phyloP scores from a whole-genome alignment of 2,888 invertebrate species.

The Sinopyrophorus schimmeli region DNA sequence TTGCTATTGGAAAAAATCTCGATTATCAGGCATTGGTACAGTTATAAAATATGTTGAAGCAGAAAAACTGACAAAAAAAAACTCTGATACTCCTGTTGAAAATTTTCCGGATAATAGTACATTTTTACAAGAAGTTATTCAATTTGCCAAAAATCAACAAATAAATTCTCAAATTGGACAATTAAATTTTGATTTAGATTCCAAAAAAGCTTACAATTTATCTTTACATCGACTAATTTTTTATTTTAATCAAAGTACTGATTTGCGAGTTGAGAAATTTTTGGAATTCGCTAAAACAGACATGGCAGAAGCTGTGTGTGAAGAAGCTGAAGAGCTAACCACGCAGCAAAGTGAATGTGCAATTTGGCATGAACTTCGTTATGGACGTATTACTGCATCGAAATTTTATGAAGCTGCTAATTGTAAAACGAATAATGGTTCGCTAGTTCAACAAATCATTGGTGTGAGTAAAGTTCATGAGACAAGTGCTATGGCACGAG shows the following conservation, averaged over 20 bases:
- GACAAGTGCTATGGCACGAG: constrained; percentile 7
- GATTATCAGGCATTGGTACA: too few species aligned
- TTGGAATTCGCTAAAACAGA: too few species aligned
- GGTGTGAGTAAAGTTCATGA: constrained; percentile 8
- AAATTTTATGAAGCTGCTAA: constrained; percentile 26
- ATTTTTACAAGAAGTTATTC: constrained; percentile 3
- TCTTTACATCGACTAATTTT: constrained; percentile 3
- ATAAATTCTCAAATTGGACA: constrained; percentile 5
- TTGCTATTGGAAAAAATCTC: constrained; percentile 17
- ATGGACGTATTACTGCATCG: constrained; percentile 33
- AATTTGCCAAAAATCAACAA: not conserved
- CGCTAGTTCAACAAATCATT: constrained; percentile 5
- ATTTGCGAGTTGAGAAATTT: not conserved
- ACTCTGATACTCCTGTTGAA: not conserved
- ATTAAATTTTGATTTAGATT: constrained; percentile 2
- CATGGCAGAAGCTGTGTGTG: constrained; percentile 4
- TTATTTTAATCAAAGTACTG: not conserved
- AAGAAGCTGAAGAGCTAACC: not conserved
- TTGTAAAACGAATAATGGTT: constrained; percentile 12
- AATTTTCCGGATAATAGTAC: constrained; percentile 2
- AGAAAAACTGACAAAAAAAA: constrained; percentile 1
- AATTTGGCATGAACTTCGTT: constrained; percentile 32
- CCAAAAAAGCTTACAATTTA: constrained; percentile 4
- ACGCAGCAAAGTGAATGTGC: constrained; percentile 6
- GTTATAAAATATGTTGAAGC: too few species aligned